A percentile compares a stretch with the other conserved stretches of the same genome.
These are phyloP conservation scores for Lutjanus campechanus DNA, from an alignment of 2,797 vertebrate species.

Conservation along the genomic window DNA sequence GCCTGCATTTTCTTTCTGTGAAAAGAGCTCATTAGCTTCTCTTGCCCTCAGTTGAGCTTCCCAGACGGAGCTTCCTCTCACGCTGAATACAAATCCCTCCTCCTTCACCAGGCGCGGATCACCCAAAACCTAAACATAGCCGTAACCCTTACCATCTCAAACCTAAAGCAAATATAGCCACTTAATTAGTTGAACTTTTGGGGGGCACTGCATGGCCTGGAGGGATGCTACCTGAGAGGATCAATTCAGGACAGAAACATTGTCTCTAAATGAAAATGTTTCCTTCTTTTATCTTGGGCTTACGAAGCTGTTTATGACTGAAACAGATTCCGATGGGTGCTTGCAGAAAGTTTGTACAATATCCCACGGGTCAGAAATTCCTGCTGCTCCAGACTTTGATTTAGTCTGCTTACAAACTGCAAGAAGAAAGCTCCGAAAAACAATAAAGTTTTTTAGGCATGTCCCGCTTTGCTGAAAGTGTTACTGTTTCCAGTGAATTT, in stretches of 20 bases:
- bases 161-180: constrained; percentile 38
- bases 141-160: constrained; percentile 32
- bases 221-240: not conserved
- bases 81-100: constrained; percentile 65
- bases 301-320: not conserved
- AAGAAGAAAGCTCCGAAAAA: not conserved
- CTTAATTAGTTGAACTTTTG: constrained; percentile 47
- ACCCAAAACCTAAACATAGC: constrained; percentile 25
- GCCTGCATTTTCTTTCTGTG: constrained; percentile 47
- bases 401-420: not conserved
- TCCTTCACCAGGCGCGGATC: constrained; percentile 37
- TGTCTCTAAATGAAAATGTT: constrained; percentile 24
- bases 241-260: constrained; percentile 21
- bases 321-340: not conserved
- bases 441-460: not conserved
- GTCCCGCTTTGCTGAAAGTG: not conserved
- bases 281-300: not conserved
- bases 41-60: constrained; percentile 59
- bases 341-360: not conserved
- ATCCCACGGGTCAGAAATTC: constrained; percentile 16
- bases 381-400: constrained; percentile 13
- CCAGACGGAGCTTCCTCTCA: constrained; percentile 54
- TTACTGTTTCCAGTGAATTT: not conserved
- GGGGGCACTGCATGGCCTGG: not conserved
- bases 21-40: constrained; percentile 75